A percentile compares a stretch with the other conserved stretches of the same genome.
phyloP scores from a whole-genome alignment of 2,113 vertebrate species.

The Caranx melampygus region DNA sequence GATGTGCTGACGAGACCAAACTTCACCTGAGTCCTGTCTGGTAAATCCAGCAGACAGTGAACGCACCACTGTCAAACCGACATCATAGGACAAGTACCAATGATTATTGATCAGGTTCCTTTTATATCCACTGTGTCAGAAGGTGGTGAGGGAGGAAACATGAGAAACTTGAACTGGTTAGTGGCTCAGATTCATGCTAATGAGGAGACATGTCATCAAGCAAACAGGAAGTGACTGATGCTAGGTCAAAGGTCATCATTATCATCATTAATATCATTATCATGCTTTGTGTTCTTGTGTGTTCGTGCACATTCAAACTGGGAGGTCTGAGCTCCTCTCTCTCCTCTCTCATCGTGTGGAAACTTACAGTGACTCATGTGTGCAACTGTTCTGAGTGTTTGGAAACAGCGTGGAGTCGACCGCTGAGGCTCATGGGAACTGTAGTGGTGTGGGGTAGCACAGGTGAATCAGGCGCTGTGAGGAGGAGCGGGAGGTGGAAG shows the following conservation, averaged over 20 bases:
- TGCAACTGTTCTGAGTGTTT: not conserved
- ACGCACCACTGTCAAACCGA: not conserved
- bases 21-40: no score
- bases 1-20: no score
- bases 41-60: not conserved
- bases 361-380: not conserved
- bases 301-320: not conserved
- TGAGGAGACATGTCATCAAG: not conserved
- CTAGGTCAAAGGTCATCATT: not conserved
- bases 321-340: not conserved
- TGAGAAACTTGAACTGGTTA: not conserved
- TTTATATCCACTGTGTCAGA: not conserved
- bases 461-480: no score
- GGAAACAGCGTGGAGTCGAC: no score
- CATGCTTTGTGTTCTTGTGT: not conserved
- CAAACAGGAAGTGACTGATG: not conserved
- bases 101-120: no score
- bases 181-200: not conserved
- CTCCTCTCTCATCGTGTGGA: not conserved
- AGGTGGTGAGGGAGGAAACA: no score
- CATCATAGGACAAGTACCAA: not conserved
- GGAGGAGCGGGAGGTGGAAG: no score
- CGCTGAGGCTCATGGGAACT: conserved; percentile 25
- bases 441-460: not conserved
- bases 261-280: not conserved